Evolutionary conservation across 2,888 invertebrate genomes (phyloP), one percentile per base, ranked within the genome.

Genomic region (Eupithecia centaureata): DNA sequence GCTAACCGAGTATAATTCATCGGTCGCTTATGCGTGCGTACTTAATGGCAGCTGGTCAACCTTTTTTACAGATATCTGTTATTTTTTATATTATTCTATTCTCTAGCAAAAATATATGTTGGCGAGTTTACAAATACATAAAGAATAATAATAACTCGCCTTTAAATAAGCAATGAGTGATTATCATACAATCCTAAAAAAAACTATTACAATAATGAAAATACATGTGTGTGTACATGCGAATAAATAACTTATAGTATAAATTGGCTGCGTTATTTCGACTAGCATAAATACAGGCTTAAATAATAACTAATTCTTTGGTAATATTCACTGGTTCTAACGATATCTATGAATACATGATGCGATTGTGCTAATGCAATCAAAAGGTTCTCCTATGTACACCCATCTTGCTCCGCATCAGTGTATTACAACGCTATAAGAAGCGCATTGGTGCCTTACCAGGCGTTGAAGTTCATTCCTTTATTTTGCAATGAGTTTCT

Each of bases 321-420:
- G 92, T 92, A 87, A 86, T 82, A 84, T 87, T 91, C 80, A 91
- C 89, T 88, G 88, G 86, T 74, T 77, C 86, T 89, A 86, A 47
- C 22, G 47, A 85, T 54, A 85, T 73, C 88, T 89, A 88, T 79
- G 80, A 83, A 84, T 84, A 84, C 83, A 79, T 83, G 83, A 81
- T 80, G 71, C 71, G 77, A 75, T 83, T 84, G 82, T 85, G 86
- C 82, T 80, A 51, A 73, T 76, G 81, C 81, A 77, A 79, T 81
- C 79, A 75, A 76, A 80, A 79, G 77, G 76, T 73, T 76, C 80
- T 78, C 75, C 75, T 75, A 74, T 77, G 51, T 80, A 83, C 84
- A 81, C 76, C 77, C 71, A 72, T 73, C 52, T 47, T 47, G 27
- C 27, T 52, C 27, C 5, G 27, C 27, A 27, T 27, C 7, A 13